phyloP scores from a whole-genome alignment of 2,113 vertebrate species.

The Catharus minimus region DNA sequence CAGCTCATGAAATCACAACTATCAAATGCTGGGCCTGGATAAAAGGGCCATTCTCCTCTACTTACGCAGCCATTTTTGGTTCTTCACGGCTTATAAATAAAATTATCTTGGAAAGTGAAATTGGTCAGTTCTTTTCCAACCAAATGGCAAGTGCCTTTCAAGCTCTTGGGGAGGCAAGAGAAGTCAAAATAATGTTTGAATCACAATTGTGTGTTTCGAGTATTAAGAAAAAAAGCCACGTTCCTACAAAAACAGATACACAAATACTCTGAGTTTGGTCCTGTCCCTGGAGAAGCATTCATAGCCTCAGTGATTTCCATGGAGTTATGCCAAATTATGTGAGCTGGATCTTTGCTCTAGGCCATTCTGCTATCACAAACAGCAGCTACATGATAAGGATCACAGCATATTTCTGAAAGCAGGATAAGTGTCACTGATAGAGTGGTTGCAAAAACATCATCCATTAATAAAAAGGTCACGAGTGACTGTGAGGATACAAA shows the following conservation, averaged over 20 bases:
- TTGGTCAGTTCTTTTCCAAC: neutral
- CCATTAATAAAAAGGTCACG: neutral
- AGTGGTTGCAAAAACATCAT: neutral
- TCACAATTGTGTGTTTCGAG: neutral
- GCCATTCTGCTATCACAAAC: neutral
- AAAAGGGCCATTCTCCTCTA: slow-evolving; percentile 27
- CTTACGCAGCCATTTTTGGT: neutral
- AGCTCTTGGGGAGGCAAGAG: neutral
- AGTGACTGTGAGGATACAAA: neutral
- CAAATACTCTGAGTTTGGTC: neutral
- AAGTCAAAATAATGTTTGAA: neutral
- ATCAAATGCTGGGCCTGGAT: neutral
- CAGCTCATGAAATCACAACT: slow-evolving; percentile 31
- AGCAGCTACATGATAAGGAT: slow-evolving; percentile 11
- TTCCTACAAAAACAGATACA: neutral
- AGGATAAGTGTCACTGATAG: neutral
- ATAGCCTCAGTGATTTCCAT: neutral
- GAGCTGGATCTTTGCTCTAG: neutral
- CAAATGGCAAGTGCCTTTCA: neutral
- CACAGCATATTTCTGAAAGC: neutral
- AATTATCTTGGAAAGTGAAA: neutral
- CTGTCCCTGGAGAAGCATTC: neutral
- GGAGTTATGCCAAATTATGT: neutral
- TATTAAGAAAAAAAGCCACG: neutral
- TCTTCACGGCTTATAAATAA: neutral